phyloP scores from a whole-genome alignment of 2,113 vertebrate genomes.

The Petrocephalus zakoni region DNA sequence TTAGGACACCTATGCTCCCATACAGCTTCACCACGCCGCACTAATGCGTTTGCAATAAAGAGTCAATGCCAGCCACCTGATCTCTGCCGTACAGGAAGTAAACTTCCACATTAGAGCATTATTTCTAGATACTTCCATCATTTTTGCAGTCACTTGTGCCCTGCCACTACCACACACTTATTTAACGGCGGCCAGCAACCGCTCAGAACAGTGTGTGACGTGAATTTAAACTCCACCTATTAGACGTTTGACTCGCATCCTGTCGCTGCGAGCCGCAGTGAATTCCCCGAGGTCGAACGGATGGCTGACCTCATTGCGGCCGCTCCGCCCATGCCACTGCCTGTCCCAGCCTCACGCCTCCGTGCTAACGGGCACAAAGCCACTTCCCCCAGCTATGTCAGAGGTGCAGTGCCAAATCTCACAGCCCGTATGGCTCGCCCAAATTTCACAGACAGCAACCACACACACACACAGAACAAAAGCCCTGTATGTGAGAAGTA shows the following conservation, averaged over 20 bases:
- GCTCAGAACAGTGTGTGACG: background rate
- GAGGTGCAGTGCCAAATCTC: background rate
- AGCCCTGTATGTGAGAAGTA: background rate
- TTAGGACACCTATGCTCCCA: background rate
- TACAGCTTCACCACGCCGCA: background rate
- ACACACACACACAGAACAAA: background rate
- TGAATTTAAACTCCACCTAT: background rate
- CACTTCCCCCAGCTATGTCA: background rate
- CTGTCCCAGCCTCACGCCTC: background rate
- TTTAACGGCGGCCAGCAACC: background rate
- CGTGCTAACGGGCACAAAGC: background rate
- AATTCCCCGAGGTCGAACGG: conserved; percentile 21
- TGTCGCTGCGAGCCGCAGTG: background rate
- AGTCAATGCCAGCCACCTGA: background rate
- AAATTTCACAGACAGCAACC: background rate
- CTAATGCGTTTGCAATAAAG: background rate
- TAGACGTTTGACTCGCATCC: background rate
- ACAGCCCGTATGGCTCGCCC: background rate
- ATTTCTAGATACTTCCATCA: conserved; percentile 28
- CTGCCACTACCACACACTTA: conserved; percentile 33
- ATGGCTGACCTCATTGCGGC: background rate
- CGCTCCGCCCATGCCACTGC: conserved; percentile 27
- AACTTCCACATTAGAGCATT: conserved; percentile 18
- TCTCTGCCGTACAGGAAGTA: background rate
- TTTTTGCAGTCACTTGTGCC: conserved; percentile 11